Conservation (phyloP, 2,113 vertebrate genomes). For the Calidris pygmaea region DNA sequence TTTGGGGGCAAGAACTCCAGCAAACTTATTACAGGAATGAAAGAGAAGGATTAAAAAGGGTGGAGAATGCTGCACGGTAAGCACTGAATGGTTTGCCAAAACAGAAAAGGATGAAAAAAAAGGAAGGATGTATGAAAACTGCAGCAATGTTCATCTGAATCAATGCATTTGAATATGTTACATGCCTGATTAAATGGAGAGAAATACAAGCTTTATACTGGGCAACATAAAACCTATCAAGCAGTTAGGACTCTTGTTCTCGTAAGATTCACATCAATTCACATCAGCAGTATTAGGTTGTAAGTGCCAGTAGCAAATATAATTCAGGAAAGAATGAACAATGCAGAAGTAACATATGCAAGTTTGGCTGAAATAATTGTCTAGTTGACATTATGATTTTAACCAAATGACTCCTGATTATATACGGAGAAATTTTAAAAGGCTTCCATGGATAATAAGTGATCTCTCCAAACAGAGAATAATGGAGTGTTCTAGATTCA, state of each 20-base stretch:
- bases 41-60: neutral
- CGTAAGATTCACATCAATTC: neutral
- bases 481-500: neutral
- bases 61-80: neutral
- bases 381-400: neutral
- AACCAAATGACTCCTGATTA: neutral
- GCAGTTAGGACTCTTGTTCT: neutral
- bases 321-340: neutral
- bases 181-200: neutral
- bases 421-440: neutral
- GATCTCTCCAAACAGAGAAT: neutral
- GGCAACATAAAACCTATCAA: neutral
- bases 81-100: neutral
- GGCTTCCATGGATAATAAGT: neutral
- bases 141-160: neutral
- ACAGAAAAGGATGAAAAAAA: neutral
- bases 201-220: neutral
- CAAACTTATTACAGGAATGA: neutral
- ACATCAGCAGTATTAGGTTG: neutral
- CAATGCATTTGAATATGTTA: neutral
- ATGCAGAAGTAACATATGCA: neutral
- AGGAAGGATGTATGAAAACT: neutral
- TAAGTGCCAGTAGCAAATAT: neutral
- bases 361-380: neutral
- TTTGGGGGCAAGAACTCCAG: neutral